Base-by-base conservation (phyloP, 2,888 invertebrate genomes). In the Sesia bembeciformis region DNA sequence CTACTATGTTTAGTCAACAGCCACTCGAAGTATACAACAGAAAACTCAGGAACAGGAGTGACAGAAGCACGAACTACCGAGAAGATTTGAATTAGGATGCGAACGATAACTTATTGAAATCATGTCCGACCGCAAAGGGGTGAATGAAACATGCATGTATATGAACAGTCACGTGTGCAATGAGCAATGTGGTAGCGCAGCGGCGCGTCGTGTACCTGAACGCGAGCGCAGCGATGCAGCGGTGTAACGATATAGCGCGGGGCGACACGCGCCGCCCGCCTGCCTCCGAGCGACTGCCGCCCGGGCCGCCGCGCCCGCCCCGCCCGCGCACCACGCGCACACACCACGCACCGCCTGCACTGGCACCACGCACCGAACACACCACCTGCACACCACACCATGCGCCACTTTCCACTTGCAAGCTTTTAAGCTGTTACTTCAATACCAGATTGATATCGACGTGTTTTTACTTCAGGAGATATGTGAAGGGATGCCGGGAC, bases 281-380 rank as follows among this genome's bases (percentile, higher is more conserved):
- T 78, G 78, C 70, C 76, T 73, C 73, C 73, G 84, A 84, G 84
- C 86, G 80, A 87, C 87, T 87, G 86, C 77, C 84, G 86, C 83
- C 85, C 85, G 83, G 84, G 84, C 77, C 80, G 78, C 77, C 80
- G 79, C 76, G 74, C 66, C 56, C 52, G 57, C 74, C 76, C 76
- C 77, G 73, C 76, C 76, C 70, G 74, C 72, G 74, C 67, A 7
- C 41, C 43, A 43, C 43, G 42, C 38, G 43, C 78, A 83, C 83
- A 81, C 81, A 84, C 84, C 77, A 73, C 77, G 76, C 79, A 76
- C 41, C 54, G 50, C 39, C 40, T 40, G 52, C 40, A 39, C 40
- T 52, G 5, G 51, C 40, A 46, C 38, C 53, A 49, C 53, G 41
- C 53, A 50, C 40, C 49, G 51, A 55, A 40, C 55, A 52, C 41